Conservation (phyloP, 2,888 invertebrate genomes). For the Stenurella melanura region DNA sequence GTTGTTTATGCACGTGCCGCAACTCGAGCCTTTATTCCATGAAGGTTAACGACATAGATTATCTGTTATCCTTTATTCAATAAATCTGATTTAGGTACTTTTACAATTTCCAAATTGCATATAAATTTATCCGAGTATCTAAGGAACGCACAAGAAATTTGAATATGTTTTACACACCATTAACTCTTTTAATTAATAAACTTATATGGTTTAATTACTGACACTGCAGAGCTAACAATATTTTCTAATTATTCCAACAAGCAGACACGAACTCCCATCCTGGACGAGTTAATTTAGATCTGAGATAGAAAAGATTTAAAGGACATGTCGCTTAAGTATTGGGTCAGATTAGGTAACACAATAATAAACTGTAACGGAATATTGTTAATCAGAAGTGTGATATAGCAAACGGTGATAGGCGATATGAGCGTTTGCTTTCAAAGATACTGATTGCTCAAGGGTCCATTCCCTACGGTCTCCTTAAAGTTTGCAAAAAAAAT, state of each 20-base stretch:
- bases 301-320: neutral
- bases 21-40: too few species aligned
- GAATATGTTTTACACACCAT: slow-evolving; percentile 14
- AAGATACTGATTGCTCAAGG: too few species aligned
- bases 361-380: neutral
- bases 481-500: too few species aligned
- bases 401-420: too few species aligned
- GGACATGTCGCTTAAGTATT: neutral
- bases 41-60: too few species aligned
- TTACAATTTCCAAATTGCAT: neutral
- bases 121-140: neutral
- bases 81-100: neutral
- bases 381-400: too few species aligned
- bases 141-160: neutral
- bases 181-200: slow-evolving; percentile 7
- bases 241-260: neutral
- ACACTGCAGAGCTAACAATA: neutral
- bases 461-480: too few species aligned
- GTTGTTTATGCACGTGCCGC: too few species aligned
- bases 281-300: neutral
- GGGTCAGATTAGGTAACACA: neutral
- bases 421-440: too few species aligned
- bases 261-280: neutral
- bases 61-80: neutral
- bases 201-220: slow-evolving; percentile 6